A percentile compares a stretch with the other conserved stretches of the same genome.
phyloP scores from a whole-genome alignment of 2,888 invertebrate genomes.

The Ceratothoa steindachneri region DNA sequence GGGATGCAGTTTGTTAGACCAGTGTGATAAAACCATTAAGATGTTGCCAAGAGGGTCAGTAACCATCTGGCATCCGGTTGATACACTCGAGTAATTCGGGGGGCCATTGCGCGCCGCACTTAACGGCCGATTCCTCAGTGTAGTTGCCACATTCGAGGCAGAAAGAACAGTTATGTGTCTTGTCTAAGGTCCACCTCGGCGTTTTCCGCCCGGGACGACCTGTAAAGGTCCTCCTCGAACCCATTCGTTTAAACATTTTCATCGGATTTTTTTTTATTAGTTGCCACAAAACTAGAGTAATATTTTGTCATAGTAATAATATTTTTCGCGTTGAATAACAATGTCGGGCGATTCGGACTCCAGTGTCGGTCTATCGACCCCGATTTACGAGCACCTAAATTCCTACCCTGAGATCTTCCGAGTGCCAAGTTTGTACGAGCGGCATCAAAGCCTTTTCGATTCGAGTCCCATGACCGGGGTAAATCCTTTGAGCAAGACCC shows the following conservation, averaged over 20 bases:
- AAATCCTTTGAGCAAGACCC: not conserved
- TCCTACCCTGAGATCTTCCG: not conserved
- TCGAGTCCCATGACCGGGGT: not conserved
- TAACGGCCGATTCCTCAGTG: not conserved
- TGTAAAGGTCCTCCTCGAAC: no score
- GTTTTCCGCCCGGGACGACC: not conserved
- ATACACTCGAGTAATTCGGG: conserved; percentile 11
- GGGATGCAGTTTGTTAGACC: conserved; percentile 42
- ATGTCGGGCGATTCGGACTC: not conserved
- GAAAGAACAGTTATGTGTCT: conserved; percentile 1
- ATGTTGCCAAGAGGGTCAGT: conserved; percentile 42
- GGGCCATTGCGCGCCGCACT: no score
- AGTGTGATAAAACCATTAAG: conserved; percentile 48
- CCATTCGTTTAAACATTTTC: no score
- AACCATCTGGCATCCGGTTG: conserved; percentile 31
- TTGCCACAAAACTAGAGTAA: no score
- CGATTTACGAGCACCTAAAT: not conserved
- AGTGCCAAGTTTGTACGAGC: not conserved
- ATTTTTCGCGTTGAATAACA: not conserved
- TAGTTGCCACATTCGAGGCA: not conserved
- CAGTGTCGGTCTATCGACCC: not conserved
- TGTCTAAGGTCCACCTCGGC: not conserved
- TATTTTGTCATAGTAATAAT: no score
- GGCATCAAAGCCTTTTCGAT: not conserved
- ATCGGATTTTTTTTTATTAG: no score